Evolutionary conservation across 2,113 vertebrate species (phyloP).

Genomic region (Megaceryle maxima): DNA sequence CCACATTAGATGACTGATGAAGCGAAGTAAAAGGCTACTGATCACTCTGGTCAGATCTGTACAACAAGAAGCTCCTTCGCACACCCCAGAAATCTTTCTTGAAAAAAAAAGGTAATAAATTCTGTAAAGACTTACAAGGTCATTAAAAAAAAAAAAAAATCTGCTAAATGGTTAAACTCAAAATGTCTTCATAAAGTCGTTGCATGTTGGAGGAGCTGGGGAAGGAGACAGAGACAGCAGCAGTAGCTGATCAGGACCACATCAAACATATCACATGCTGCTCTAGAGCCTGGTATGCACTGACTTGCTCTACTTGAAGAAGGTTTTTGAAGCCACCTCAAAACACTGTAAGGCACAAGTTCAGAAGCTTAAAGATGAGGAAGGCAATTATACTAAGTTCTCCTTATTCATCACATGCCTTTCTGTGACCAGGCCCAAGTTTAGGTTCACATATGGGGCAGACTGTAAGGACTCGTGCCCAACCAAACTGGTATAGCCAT

Average conservation of each 20-base stretch:
- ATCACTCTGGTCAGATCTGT: neutral
- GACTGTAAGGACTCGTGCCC: neutral
- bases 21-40: neutral
- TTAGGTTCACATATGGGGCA: neutral
- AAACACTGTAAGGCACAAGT: neutral
- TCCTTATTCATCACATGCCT: neutral
- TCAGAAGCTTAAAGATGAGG: neutral
- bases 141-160: neutral
- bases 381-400: neutral
- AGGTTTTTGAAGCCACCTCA: neutral
- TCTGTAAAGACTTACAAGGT: neutral
- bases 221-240: neutral
- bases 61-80: neutral
- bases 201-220: neutral
- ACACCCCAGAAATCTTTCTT: neutral
- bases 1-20: neutral
- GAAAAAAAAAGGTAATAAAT: neutral
- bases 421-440: neutral
- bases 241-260: rapidly evolving
- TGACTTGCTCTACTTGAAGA: neutral
- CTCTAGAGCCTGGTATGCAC: neutral
- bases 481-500: neutral
- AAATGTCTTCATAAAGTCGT: neutral
- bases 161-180: neutral
- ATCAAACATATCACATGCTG: neutral